Conservation (phyloP, 2,888 invertebrate genomes). For the Malthinus seriepunctatus region DNA sequence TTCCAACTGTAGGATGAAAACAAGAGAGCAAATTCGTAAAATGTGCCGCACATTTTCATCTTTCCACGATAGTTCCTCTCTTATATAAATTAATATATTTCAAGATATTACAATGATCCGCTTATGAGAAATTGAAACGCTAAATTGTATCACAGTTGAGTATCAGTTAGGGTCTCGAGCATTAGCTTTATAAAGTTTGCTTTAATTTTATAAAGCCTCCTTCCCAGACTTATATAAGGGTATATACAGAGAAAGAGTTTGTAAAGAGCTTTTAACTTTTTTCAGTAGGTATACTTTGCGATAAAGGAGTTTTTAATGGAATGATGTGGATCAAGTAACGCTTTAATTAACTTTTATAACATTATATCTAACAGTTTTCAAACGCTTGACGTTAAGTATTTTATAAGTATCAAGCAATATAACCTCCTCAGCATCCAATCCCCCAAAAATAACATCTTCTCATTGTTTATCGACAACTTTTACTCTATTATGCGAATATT, state of each 20-base stretch:
- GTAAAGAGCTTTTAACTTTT: slow-evolving; percentile 21
- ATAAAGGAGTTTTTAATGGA: slow-evolving; percentile 19
- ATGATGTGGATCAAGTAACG: slow-evolving; percentile 20
- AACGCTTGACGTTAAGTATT: slow-evolving; percentile 7
- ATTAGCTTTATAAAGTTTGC: slow-evolving; percentile 36
- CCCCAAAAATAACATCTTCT: not conserved
- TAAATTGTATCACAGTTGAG: slow-evolving; percentile 33
- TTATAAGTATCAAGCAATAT: not conserved
- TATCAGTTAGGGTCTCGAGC: slow-evolving; percentile 32
- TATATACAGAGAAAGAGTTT: slow-evolving; percentile 11
- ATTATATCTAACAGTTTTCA: slow-evolving; percentile 10
- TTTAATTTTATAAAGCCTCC: slow-evolving; percentile 32
- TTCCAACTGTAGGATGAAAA: slow-evolving; percentile 35
- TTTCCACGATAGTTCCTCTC: slow-evolving; percentile 12
- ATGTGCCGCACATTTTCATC: slow-evolving; percentile 21
- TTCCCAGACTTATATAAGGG: slow-evolving; percentile 18
- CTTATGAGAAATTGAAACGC: slow-evolving; percentile 38
- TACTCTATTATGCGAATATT: not conserved
- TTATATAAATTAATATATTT: no score
- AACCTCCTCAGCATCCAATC: not conserved
- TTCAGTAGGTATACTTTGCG: slow-evolving; percentile 15
- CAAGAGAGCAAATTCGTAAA: slow-evolving; percentile 31
- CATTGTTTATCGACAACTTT: not conserved
- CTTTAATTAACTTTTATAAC: slow-evolving; percentile 17
- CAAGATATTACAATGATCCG: slow-evolving; percentile 39